Conservation (phyloP, 2,888 invertebrate species). For the Trichogramma evanescens region DNA sequence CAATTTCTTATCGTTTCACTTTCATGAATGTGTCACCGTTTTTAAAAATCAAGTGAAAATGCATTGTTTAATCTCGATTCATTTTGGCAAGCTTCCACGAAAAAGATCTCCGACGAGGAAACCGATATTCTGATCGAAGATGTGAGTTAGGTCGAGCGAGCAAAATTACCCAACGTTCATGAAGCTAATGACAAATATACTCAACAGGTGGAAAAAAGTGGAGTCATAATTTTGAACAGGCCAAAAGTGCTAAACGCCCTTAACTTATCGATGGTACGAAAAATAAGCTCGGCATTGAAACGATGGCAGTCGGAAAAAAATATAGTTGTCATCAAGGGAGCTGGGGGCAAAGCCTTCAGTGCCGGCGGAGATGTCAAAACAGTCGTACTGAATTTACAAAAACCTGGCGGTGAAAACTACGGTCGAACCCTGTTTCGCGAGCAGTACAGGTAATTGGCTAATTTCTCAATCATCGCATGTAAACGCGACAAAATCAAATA, state of each 20-base stretch:
- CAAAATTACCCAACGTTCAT: too few relatives aligned
- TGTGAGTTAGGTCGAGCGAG: too few relatives aligned
- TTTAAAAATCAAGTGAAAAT: too few relatives aligned
- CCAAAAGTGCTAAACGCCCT: slow-evolving; percentile 74
- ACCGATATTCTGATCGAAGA: too few relatives aligned
- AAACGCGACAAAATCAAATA: too few relatives aligned
- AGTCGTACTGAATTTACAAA: slow-evolving; percentile 51
- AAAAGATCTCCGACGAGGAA: too few relatives aligned
- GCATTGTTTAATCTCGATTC: too few relatives aligned
- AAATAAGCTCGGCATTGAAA: slow-evolving; percentile 65
- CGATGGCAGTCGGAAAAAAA: slow-evolving; percentile 68
- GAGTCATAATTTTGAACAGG: slow-evolving; percentile 66
- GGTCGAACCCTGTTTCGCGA: slow-evolving; percentile 72
- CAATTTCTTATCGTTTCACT: too few relatives aligned
- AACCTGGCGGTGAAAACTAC: slow-evolving; percentile 33
- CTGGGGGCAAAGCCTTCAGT: slow-evolving; percentile 92
- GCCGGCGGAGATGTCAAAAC: slow-evolving; percentile 94
- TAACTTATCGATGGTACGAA: slow-evolving; percentile 68
- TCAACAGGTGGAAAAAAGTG: slow-evolving; percentile 51
- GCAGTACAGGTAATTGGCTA: slow-evolving; percentile 57
- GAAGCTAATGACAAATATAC: too few relatives aligned
- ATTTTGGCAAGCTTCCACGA: too few relatives aligned
- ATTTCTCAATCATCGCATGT: too few relatives aligned
- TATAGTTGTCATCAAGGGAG: slow-evolving; percentile 70
- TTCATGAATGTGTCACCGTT: too few relatives aligned